Conservation (phyloP, 1,140 invertebrate species). For the Hylyphantes graminicola region DNA sequence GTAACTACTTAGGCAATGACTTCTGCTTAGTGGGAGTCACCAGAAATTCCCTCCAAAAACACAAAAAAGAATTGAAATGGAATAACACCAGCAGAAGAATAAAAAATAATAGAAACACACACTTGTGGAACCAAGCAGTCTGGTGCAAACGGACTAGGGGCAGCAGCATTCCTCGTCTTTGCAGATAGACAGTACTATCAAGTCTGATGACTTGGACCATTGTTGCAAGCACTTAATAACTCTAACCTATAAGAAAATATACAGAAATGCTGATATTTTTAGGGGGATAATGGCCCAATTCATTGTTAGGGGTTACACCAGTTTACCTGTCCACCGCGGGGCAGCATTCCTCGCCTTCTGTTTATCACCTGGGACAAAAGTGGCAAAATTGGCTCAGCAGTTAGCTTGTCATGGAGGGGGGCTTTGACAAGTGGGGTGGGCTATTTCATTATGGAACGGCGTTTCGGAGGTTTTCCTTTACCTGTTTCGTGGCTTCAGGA, state of each 20-base stretch:
- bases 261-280: no score
- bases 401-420: constrained; percentile 3
- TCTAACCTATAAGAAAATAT: no score
- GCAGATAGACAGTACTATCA: background rate
- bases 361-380: constrained; percentile 45
- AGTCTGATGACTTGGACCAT: no score
- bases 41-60: background rate
- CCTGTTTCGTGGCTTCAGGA: constrained; percentile 9
- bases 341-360: constrained; percentile 7
- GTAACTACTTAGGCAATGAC: constrained; percentile 7
- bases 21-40: constrained; percentile 1
- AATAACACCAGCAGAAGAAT: background rate
- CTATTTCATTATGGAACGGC: constrained; percentile 14
- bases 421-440: constrained; percentile 8
- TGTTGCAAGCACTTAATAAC: no score
- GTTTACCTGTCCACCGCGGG: background rate
- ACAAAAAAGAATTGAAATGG: background rate
- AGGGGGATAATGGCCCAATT: no score
- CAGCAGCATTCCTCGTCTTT: background rate
- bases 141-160: constrained; percentile 23
- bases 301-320: no score
- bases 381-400: constrained; percentile 42
- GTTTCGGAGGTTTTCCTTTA: background rate
- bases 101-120: background rate
- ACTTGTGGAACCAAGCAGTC: constrained; percentile 29